phyloP scores from a whole-genome alignment of 2,113 vertebrate genomes.

The Pomatorhinus ruficollis region DNA sequence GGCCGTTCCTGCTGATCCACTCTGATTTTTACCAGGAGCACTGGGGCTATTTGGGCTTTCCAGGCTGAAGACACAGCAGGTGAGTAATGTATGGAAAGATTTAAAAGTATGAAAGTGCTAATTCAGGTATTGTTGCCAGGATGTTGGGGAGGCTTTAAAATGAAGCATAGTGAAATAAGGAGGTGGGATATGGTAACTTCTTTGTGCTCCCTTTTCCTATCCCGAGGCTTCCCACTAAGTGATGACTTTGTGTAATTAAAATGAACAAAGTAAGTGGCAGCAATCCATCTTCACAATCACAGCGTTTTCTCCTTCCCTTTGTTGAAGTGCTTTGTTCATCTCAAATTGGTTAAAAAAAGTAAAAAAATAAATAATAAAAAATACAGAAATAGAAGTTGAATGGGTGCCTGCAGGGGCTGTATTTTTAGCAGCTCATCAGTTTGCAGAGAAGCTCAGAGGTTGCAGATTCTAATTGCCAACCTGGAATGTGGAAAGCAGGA shows the following conservation, averaged over 20 bases:
- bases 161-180: slow-evolving; percentile 21
- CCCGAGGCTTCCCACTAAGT: slow-evolving; percentile 58
- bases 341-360: slow-evolving; percentile 54
- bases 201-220: slow-evolving; percentile 13
- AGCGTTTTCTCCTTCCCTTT: slow-evolving; percentile 66
- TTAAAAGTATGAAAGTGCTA: neutral
- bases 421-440: slow-evolving; percentile 80
- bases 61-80: neutral
- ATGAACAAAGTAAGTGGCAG: slow-evolving; percentile 65
- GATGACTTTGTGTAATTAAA: slow-evolving; percentile 77
- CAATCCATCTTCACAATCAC: slow-evolving; percentile 66
- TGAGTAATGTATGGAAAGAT: neutral
- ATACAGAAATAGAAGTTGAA: slow-evolving; percentile 79
- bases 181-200: neutral
- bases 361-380: slow-evolving; percentile 64
- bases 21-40: neutral
- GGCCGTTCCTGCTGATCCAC: accelerated
- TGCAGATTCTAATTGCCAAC: slow-evolving; percentile 75
- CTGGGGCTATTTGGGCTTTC: neutral
- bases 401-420: slow-evolving; percentile 73
- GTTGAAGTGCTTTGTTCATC: slow-evolving; percentile 77
- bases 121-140: slow-evolving; percentile 10
- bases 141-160: slow-evolving; percentile 18
- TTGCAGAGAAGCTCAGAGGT: slow-evolving; percentile 69
- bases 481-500: slow-evolving; percentile 53